Evolutionary conservation across 2,888 invertebrate species (phyloP).

Genomic region (Papilio protenor): DNA sequence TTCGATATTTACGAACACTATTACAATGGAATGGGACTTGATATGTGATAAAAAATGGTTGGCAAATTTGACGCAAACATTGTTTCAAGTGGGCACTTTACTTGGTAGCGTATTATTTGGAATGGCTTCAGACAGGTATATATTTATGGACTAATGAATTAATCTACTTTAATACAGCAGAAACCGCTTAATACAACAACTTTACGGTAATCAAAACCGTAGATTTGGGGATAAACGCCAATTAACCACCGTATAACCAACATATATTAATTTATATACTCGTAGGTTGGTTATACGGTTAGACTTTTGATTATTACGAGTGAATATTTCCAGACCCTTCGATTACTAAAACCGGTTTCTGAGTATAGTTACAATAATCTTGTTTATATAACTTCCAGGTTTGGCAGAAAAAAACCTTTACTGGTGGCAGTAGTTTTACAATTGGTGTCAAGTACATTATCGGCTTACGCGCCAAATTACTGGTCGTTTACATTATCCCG

Average conservation of each 20-base stretch:
- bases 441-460: conserved; percentile 86
- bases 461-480: conserved; percentile 86
- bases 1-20: conserved; percentile 87
- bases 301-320: no score
- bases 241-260: no score
- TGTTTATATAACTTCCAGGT: conserved; percentile 79
- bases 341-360: no score
- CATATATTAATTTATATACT: no score
- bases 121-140: conserved; percentile 89
- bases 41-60: conserved; percentile 87
- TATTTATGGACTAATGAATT: neutral
- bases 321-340: no score
- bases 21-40: conserved; percentile 90
- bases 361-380: conserved; percentile 15
- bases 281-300: no score
- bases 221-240: no score
- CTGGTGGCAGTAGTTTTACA: conserved; percentile 89
- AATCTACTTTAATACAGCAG: neutral
- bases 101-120: conserved; percentile 90
- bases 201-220: neutral
- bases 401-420: conserved; percentile 89
- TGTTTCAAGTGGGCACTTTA: conserved; percentile 90
- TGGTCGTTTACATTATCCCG: conserved; percentile 86
- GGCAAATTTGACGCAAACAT: conserved; percentile 88
- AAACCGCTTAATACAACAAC: neutral